Conservation (phyloP, 2,888 invertebrate species). For the Blomia tropicalis region DNA sequence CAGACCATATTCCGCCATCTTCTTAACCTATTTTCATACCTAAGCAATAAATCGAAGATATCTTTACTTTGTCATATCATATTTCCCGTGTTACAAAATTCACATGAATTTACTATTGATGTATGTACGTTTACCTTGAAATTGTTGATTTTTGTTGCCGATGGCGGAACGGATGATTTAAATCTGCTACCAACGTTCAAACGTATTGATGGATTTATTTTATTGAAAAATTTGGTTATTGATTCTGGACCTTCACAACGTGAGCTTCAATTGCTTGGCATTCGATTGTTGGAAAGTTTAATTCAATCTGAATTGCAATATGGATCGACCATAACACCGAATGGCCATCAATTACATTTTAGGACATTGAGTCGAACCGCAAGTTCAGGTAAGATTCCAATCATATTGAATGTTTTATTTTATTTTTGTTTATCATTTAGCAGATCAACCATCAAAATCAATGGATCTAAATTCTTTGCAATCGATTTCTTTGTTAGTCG, state of each 20-base stretch:
- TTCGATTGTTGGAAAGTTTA: not conserved
- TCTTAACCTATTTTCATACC: not conserved
- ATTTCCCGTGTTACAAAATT: not conserved
- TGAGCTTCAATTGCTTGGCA: not conserved
- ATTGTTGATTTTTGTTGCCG: not conserved
- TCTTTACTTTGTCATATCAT: not conserved
- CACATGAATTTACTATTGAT: not conserved
- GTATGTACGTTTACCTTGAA: not conserved
- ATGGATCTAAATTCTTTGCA: not conserved
- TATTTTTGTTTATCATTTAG: too few species aligned
- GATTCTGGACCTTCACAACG: not conserved
- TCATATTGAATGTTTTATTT: too few species aligned
- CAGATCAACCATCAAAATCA: not conserved
- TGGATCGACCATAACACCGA: too few species aligned
- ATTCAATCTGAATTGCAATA: not conserved
- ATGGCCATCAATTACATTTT: too few species aligned
- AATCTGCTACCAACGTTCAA: not conserved
- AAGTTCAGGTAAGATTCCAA: too few species aligned
- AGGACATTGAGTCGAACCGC: too few species aligned
- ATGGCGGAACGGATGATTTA: not conserved
- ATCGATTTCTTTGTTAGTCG: not conserved
- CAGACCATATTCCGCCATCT: not conserved
- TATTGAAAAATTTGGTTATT: not conserved
- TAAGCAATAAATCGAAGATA: not conserved
- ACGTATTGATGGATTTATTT: not conserved